Conservation (phyloP, 2,888 invertebrate species). For the Oxyteleia sp. region DNA sequence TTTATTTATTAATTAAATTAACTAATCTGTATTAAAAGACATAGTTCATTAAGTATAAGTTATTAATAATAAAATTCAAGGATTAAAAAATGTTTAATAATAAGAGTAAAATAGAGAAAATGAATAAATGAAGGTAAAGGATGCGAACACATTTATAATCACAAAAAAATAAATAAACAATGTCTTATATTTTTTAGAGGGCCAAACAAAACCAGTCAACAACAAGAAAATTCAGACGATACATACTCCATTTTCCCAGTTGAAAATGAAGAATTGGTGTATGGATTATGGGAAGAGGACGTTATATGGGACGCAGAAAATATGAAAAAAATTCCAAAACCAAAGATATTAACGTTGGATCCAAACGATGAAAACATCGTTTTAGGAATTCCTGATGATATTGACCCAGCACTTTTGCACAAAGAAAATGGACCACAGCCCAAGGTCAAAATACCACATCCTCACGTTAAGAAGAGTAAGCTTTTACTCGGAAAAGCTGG, state of each 20-base stretch:
- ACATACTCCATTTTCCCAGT: conserved; percentile 99
- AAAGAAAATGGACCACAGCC: conserved; percentile 92
- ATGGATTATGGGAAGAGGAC: conserved; percentile 98
- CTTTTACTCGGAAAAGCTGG: conserved; percentile 97
- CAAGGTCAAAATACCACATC: conserved; percentile 97
- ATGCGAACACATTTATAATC: no score
- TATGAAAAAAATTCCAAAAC: conserved; percentile 96
- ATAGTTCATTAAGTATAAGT: no score
- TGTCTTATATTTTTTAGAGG: no score
- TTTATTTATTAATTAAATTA: no score
- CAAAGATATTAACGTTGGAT: conserved; percentile 97
- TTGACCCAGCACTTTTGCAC: conserved; percentile 92
- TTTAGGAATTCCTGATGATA: conserved; percentile 97
- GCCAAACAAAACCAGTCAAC: conserved; percentile 78
- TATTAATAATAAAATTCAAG: no score
- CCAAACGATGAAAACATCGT: conserved; percentile 99
- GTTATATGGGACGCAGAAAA: conserved; percentile 99
- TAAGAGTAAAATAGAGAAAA: no score
- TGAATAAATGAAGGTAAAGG: no score
- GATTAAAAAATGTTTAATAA: no score
- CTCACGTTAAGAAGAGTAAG: conserved; percentile 97
- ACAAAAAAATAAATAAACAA: no score
- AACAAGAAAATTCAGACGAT: conserved; percentile 91
- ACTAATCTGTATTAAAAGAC: no score
- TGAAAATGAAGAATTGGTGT: conserved; percentile 98